Conservation (phyloP, 2,888 invertebrate species). For the Drosophila sordidula region DNA sequence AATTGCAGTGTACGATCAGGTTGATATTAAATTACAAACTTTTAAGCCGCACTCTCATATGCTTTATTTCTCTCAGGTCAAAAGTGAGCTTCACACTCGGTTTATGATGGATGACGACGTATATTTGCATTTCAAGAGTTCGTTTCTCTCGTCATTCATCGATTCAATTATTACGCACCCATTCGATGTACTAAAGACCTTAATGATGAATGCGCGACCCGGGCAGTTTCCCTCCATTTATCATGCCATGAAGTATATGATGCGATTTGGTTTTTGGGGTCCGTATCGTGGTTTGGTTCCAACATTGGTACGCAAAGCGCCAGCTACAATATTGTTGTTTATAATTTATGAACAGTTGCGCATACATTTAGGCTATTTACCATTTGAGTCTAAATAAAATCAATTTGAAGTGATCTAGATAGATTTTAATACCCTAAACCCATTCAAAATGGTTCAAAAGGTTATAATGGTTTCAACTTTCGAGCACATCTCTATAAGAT, state of each 20-base stretch:
- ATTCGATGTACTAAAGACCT: slow-evolving; percentile 52
- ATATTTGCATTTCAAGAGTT: slow-evolving; percentile 43
- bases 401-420: slow-evolving; percentile 9
- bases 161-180: slow-evolving; percentile 46
- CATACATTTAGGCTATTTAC: slow-evolving; percentile 37
- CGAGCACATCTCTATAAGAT: too few species aligned
- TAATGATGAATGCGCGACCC: slow-evolving; percentile 47
- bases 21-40: slow-evolving; percentile 2
- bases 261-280: slow-evolving; percentile 48
- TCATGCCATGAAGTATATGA: slow-evolving; percentile 26
- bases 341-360: slow-evolving; percentile 55
- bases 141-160: slow-evolving; percentile 40
- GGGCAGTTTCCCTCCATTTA: slow-evolving; percentile 18
- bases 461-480: too few species aligned
- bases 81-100: slow-evolving; percentile 15
- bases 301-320: slow-evolving; percentile 39
- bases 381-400: slow-evolving; percentile 1
- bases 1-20: slow-evolving; percentile 56
- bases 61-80: slow-evolving; percentile 25
- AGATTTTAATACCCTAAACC: too few species aligned
- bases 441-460: too few species aligned
- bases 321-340: slow-evolving; percentile 47
- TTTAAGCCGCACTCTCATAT: too few species aligned
- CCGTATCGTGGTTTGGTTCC: slow-evolving; percentile 51
- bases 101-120: slow-evolving; percentile 33